Evolutionary conservation across 1,140 invertebrate genomes (phyloP).

Genomic region (Bombus soroeensis): DNA sequence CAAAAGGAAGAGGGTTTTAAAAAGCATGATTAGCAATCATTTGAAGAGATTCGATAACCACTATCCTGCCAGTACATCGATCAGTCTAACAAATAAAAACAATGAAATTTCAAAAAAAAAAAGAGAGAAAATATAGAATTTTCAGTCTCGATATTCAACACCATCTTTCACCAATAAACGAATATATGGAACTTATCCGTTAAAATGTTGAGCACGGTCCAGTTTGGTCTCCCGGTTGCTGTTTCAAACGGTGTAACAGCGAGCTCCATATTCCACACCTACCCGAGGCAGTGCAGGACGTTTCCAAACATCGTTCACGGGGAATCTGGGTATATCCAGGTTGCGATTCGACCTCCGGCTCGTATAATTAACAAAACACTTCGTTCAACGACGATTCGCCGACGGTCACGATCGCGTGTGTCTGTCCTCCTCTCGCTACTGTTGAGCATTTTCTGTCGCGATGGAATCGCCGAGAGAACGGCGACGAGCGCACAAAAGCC

Average conservation of each 20-base stretch:
- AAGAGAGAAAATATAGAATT: not conserved
- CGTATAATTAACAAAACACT: constrained; percentile 16
- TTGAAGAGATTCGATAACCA: too few relatives aligned
- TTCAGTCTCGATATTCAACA: not conserved
- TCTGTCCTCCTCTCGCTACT: not conserved
- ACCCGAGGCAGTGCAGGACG: not conserved
- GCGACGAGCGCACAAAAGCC: constrained; percentile 12
- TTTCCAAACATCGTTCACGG: not conserved
- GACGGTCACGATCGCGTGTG: not conserved
- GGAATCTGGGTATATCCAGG: not conserved
- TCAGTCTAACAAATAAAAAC: too few relatives aligned
- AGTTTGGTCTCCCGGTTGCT: not conserved
- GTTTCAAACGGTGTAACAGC: not conserved
- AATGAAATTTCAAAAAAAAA: too few relatives aligned
- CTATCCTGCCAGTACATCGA: too few relatives aligned
- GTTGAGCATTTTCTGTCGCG: not conserved
- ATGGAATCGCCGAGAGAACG: not conserved
- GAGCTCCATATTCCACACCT: not conserved
- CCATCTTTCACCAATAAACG: not conserved
- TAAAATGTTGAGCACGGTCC: not conserved
- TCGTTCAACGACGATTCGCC: too few relatives aligned
- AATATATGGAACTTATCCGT: not conserved
- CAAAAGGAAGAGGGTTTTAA: too few relatives aligned
- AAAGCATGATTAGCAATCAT: too few relatives aligned
- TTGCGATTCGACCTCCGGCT: not conserved